Conservation (phyloP, 2,888 invertebrate species). For the Serripes groenlandicus region DNA sequence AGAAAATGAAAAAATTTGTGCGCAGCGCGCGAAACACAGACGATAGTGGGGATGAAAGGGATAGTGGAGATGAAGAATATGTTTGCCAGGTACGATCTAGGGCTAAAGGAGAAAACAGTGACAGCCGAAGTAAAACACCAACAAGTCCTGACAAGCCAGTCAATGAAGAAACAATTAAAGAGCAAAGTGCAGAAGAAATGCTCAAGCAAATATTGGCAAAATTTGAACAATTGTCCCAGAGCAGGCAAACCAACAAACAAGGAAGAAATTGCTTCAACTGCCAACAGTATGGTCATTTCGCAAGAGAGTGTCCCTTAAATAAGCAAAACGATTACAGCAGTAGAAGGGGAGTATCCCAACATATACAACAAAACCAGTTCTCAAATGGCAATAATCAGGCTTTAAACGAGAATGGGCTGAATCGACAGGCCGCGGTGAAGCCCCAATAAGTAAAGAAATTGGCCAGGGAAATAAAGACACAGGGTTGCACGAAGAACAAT, state of each 20-base stretch:
- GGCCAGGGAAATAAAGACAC: not conserved
- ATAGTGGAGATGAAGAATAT: not conserved
- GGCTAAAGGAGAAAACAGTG: not conserved
- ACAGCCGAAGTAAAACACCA: not conserved
- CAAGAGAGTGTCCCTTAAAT: not conserved
- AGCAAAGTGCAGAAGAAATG: no score
- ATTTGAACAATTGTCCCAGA: no score
- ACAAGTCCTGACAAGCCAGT: not conserved
- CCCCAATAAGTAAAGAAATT: not conserved
- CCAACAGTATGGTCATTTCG: not conserved
- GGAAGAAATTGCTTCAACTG: not conserved
- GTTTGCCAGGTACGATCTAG: no score
- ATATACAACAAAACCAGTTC: not conserved
- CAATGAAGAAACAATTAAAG: not conserved
- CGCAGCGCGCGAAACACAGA: not conserved
- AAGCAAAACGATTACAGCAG: not conserved
- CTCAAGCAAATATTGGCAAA: no score
- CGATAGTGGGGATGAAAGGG: not conserved
- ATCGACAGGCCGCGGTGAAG: not conserved
- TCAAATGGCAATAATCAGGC: not conserved
- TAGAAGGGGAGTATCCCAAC: not conserved
- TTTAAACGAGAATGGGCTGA: constrained; percentile 11
- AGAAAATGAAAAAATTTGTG: not conserved
- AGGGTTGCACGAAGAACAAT: not conserved
- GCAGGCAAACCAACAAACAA: no score